A percentile compares a stretch with the other conserved stretches of the same genome.
Conservation (phyloP, 2,113 vertebrate genomes). For the Clarias gariepinus region DNA sequence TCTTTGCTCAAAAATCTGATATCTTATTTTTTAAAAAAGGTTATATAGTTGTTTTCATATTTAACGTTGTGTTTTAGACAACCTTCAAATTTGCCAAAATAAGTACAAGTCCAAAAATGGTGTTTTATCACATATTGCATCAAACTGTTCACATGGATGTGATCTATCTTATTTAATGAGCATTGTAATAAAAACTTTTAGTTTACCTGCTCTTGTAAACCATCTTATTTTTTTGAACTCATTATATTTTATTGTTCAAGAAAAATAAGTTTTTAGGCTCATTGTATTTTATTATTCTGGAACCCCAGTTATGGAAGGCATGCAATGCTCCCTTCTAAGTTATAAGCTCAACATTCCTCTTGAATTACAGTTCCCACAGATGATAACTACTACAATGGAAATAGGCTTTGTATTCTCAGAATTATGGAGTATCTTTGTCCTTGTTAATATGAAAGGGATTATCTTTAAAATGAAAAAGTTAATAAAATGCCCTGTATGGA, state of each 20-base stretch:
- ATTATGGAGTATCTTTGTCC: not conserved
- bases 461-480: slow-evolving; percentile 6
- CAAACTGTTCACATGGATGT: not conserved
- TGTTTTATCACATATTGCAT: too few relatives aligned
- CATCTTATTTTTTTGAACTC: not conserved
- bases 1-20: too few relatives aligned
- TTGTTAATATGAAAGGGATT: not conserved
- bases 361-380: not conserved
- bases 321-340: too few relatives aligned
- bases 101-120: too few relatives aligned
- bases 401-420: not conserved
- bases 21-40: too few relatives aligned
- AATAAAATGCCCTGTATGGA: not conserved
- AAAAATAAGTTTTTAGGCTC: not conserved
- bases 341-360: not conserved
- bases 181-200: not conserved
- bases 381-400: not conserved
- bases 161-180: not conserved
- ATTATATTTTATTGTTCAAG: not conserved
- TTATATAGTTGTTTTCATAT: too few relatives aligned
- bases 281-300: too few relatives aligned
- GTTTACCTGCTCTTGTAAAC: not conserved
- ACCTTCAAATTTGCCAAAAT: too few relatives aligned
- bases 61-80: too few relatives aligned
- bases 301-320: not conserved